A percentile compares a stretch with the other conserved stretches of the same genome.
Conservation (phyloP, 2,888 invertebrate genomes). For the Pemphredon lugubris region DNA sequence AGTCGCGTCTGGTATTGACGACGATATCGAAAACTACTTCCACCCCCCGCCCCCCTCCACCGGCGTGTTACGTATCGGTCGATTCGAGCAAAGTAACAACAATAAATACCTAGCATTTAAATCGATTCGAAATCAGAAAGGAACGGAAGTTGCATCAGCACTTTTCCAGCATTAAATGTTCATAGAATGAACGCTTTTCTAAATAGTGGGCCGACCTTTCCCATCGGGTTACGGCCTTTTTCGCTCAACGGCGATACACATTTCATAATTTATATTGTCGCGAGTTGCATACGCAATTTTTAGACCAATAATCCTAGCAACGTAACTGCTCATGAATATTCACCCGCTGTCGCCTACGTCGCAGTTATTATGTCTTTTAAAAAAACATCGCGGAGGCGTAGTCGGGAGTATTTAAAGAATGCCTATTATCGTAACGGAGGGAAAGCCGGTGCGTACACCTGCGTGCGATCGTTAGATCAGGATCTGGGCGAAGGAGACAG, state of each 20-base stretch:
- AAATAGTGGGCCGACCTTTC: slow-evolving; percentile 73
- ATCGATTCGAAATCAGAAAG: slow-evolving; percentile 17
- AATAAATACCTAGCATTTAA: slow-evolving; percentile 15
- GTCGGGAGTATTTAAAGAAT: no score
- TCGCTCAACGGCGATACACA: slow-evolving; percentile 48
- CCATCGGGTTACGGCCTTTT: slow-evolving; percentile 72
- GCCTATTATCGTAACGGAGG: no score
- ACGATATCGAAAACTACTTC: background rate
- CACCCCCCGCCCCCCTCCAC: no score
- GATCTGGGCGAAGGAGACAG: no score
- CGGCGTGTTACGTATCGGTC: slow-evolving; percentile 18
- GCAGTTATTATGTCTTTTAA: background rate
- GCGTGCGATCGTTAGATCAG: no score
- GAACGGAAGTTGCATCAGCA: slow-evolving; percentile 74
- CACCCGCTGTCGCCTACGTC: background rate
- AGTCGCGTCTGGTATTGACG: background rate
- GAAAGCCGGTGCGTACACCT: no score
- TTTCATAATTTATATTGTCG: slow-evolving; percentile 64
- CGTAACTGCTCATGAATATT: slow-evolving; percentile 4
- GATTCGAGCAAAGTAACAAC: slow-evolving; percentile 12
- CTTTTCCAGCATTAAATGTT: slow-evolving; percentile 45
- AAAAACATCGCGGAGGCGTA: no score
- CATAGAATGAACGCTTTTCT: slow-evolving; percentile 70
- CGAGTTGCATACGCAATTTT: background rate
- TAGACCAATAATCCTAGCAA: background rate